Conservation (phyloP, 2,113 vertebrate genomes). For the Myiopsitta monachus region DNA sequence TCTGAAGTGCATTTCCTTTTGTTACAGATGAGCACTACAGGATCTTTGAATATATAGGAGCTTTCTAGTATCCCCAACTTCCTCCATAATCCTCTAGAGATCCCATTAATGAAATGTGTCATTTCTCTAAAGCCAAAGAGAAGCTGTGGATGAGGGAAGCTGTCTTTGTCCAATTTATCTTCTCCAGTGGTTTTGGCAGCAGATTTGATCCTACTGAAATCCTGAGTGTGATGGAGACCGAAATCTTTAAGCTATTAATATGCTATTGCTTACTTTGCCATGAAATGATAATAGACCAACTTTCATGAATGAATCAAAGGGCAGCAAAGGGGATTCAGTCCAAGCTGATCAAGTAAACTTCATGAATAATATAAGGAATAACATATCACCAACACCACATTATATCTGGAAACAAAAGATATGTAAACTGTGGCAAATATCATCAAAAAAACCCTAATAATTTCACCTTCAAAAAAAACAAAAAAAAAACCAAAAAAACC, state of each 20-base stretch:
- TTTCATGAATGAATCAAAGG: not conserved
- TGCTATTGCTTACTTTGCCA: not conserved
- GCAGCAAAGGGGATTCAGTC: not conserved
- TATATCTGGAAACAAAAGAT: not conserved
- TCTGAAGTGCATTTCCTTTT: not conserved
- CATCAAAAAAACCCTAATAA: not conserved
- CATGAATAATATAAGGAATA: not conserved
- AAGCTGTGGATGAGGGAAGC: not conserved
- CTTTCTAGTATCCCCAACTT: not conserved
- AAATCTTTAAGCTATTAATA: not conserved
- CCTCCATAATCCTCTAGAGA: not conserved
- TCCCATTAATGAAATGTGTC: not conserved
- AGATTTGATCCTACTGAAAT: not conserved
- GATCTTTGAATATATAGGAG: not conserved
- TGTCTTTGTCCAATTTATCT: not conserved
- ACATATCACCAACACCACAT: not conserved
- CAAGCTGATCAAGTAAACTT: not conserved
- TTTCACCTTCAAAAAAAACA: not conserved
- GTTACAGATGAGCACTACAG: not conserved
- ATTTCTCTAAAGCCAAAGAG: not conserved
- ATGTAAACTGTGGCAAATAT: not conserved
- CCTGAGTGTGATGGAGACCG: not conserved
- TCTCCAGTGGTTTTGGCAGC: not conserved
- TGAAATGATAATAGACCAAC: not conserved
- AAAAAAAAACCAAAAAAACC: too few relatives aligned